Evolutionary conservation across 2,113 vertebrate species (phyloP), one percentile per base, ranked within the genome.

Genomic region (Brachyhypopomus occidentalis): DNA sequence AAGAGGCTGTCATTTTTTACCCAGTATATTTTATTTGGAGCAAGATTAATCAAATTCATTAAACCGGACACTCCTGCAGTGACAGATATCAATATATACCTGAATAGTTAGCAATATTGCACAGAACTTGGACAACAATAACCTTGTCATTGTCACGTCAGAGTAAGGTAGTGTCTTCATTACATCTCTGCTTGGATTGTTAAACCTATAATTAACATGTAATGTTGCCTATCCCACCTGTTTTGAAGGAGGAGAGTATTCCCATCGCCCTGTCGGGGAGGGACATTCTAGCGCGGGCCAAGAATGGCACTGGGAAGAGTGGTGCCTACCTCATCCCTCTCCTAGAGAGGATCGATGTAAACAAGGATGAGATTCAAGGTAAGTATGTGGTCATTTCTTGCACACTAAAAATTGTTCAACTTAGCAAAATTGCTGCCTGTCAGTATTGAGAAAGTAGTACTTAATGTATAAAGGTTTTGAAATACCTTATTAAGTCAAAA

Each of bases 311-410:
- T 1, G 94, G 94, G 5, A 94, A 94, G 77, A 94, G 94, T 71
- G 94, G 94, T 19, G 94, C 94, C 12, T 94, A 94, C 89, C 93
- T 94, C 67, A 94, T 94, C 85, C 94, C 94, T 12, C 88, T 94
- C 73, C 87, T 94, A 86, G 94, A 94, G 88, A 92, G 91, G 84
- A 92, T 94, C 86, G 94, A 94, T 87, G 88, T 94, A 81, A 94
- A 94, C 78, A 94, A 94, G 78, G 91, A 93, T 86, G 82, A 93
- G 84, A 92, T 94, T 84, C 94, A 94, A 86, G 93, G 94, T 94
- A 78, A 88, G 82, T 27, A 48, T 76, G 1, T 30, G 30, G 2
- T 30, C 9, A 20, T 84, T 74, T 12, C 45, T 0, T 1, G 30
- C 3, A 30, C 30, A 30, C 30, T n/a, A n/a, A n/a, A n/a, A n/a